Evolutionary conservation across 2,888 invertebrate genomes (phyloP).

Genomic region (Ophion costatus): DNA sequence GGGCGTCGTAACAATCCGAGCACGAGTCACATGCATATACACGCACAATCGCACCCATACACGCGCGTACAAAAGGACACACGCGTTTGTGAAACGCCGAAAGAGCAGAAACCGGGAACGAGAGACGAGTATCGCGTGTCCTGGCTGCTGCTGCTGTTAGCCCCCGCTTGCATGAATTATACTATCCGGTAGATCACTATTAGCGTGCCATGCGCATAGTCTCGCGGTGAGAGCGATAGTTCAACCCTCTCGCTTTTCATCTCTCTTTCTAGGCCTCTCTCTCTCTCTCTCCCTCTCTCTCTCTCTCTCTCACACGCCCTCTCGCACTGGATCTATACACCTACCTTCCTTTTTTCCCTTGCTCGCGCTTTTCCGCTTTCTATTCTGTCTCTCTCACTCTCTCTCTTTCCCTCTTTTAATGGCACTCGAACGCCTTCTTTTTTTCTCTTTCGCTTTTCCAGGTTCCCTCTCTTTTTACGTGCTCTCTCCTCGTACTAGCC

Average conservation of each 20-base stretch:
- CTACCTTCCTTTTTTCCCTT: neutral
- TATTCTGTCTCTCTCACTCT: neutral
- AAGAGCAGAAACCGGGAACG: conserved; percentile 51
- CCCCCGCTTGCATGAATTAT: conserved; percentile 74
- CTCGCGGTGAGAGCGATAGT: conserved; percentile 45
- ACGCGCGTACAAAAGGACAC: conserved; percentile 21
- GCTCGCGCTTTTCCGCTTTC: conserved; percentile 1
- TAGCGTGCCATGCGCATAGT: conserved; percentile 65
- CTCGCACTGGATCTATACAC: neutral
- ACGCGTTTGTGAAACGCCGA: conserved; percentile 31
- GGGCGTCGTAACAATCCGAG: conserved; percentile 64
- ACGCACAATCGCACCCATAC: conserved; percentile 20
- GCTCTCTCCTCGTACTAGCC: too few relatives aligned
- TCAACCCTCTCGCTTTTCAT: conserved; percentile 28
- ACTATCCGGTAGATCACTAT: conserved; percentile 75
- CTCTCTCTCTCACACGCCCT: neutral
- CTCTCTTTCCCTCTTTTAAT: too few relatives aligned
- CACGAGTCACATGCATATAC: conserved; percentile 7
- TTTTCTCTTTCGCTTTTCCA: neutral
- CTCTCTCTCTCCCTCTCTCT: conserved; percentile 17
- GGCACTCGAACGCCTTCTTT: too few relatives aligned
- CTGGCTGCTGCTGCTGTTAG: conserved; percentile 50
- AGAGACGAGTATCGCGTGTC: conserved; percentile 69
- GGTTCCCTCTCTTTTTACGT: too few relatives aligned
- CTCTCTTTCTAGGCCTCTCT: conserved; percentile 14